Evolutionary conservation across 1,140 invertebrate genomes (phyloP).

Genomic region (Trachymyrmex cornetzi): DNA sequence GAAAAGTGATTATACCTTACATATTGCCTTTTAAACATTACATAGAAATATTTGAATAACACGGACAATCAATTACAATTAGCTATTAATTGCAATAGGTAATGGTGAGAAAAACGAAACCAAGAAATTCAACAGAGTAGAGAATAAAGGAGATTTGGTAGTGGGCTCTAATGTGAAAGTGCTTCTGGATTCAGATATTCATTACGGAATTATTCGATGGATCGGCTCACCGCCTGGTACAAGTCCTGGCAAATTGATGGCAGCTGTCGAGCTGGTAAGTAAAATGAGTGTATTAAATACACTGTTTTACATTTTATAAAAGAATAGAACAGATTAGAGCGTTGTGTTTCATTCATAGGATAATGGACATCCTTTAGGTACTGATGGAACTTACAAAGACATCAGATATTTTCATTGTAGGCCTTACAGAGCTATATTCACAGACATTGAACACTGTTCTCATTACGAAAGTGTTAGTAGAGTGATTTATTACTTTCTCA

Average conservation of each 20-base stretch:
- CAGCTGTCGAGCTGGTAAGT: constrained; percentile 90
- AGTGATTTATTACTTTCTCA: constrained; percentile 69
- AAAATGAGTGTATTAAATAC: background rate
- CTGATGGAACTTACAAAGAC: constrained; percentile 93
- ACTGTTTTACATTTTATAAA: background rate
- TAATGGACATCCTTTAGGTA: constrained; percentile 87
- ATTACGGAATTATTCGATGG: constrained; percentile 95
- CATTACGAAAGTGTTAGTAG: constrained; percentile 92
- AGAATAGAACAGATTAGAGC: background rate
- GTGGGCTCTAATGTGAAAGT: constrained; percentile 93
- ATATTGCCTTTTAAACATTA: background rate
- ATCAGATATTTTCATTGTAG: constrained; percentile 91
- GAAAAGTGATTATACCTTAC: background rate
- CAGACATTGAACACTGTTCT: constrained; percentile 91
- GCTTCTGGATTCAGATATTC: constrained; percentile 86
- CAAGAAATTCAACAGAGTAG: constrained; percentile 80
- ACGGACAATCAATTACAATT: background rate
- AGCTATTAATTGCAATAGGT: constrained; percentile 61
- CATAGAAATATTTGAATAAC: background rate
- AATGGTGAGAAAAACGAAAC: constrained; percentile 82
- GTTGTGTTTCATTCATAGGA: constrained; percentile 85
- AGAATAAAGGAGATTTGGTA: constrained; percentile 87
- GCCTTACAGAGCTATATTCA: constrained; percentile 92
- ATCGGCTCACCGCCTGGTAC: constrained; percentile 89
- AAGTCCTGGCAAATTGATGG: constrained; percentile 87